Conservation (phyloP, 2,113 vertebrate genomes). For the Addax nasomaculatus region DNA sequence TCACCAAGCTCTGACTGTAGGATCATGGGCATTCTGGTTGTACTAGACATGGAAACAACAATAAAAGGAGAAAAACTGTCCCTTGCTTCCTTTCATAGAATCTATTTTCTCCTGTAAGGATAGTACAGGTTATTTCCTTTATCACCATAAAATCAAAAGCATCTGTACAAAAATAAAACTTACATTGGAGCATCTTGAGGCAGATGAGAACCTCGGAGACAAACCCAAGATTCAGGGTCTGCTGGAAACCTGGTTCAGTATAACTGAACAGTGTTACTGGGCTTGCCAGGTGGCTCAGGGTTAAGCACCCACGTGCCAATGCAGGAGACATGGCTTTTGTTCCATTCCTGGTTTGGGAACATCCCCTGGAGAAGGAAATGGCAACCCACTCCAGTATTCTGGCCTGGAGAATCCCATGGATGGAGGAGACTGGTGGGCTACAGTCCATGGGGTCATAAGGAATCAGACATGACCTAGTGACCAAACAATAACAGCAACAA, state of each 20-base stretch:
- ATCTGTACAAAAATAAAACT: background rate
- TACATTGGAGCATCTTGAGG: background rate
- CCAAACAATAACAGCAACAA: background rate
- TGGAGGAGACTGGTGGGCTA: background rate
- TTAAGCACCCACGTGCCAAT: background rate
- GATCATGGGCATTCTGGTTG: background rate
- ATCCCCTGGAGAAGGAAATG: background rate
- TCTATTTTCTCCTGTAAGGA: background rate
- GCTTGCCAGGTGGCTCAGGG: background rate
- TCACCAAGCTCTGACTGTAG: background rate
- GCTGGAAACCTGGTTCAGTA: background rate
- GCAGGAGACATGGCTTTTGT: background rate
- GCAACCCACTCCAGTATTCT: background rate
- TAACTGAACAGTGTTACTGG: background rate
- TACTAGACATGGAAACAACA: background rate
- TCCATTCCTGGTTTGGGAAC: background rate
- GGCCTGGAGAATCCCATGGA: background rate
- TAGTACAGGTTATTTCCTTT: background rate
- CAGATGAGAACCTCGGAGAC: background rate
- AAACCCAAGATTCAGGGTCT: background rate
- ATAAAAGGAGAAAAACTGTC: background rate
- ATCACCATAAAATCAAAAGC: constrained; percentile 3
- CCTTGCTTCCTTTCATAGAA: background rate
- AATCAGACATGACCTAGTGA: background rate
- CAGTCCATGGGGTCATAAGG: background rate